Base-by-base conservation (phyloP, 2,113 vertebrate species). In the Gorilla gorilla region DNA sequence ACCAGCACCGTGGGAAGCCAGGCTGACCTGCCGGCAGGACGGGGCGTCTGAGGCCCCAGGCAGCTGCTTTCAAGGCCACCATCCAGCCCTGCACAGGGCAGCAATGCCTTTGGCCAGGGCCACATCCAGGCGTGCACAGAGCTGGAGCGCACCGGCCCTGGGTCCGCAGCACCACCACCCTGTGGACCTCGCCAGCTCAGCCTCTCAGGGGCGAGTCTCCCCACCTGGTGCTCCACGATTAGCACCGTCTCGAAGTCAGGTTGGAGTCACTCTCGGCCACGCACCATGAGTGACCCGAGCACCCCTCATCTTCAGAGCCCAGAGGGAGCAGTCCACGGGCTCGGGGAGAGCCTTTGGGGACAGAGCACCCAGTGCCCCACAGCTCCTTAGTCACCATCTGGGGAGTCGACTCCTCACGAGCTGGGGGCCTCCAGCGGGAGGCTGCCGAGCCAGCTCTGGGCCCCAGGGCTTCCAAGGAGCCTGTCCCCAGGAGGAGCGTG, bases 1-100 rank as follows among this genome's bases (percentile, higher is more conserved):
- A 97, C n/a, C 85, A 97, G 97, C 96, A 81, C 98, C 98, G 97
- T 98, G 98, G 98, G 97, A 94, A 97, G 91, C 97, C 97, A 97
- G 8, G 18, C 75, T 89, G 96, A 83, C 85, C 97, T 82, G 61
- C 84, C 94, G 82, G 40, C 0, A 0, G 93, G 92, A 97, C 93
- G 50, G 98, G 93, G 92, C 0, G 0, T 1, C 22, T 23, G 9
- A 20, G 55, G 40, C 13, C 14, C 66, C 2, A 3, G 25, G 30
- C 22, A 25, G 30, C 18, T 0, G 1, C 5, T 0, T 8, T 79
- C 17, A 0, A 13, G 61, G 27, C 61, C 61, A 12, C 61, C 61
- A 13, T 11, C 43, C 6, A 2, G n/a, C 88, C 76, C n/a, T 4
- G 18, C 40, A 52, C 92, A n/a, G 1, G 0, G 64, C 48, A 10